phyloP scores from a whole-genome alignment of 37 sponge, comb jelly and placozoan species.

The Theonella swinhoei region DNA sequence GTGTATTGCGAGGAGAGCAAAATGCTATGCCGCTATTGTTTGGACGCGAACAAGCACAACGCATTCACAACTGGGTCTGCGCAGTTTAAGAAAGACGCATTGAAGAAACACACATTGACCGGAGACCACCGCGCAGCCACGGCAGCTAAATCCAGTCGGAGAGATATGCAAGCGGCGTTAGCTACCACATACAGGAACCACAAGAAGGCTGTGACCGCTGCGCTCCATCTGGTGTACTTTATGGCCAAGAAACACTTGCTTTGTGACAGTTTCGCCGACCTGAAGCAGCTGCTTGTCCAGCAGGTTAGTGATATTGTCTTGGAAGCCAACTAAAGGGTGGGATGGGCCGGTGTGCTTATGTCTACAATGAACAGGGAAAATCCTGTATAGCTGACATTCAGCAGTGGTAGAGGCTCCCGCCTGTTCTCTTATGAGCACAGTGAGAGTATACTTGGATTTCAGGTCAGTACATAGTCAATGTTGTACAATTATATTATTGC shows the following conservation, averaged over 20 bases:
- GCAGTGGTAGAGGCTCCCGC: not conserved
- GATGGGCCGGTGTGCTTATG: no score
- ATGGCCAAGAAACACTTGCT: slow-evolving; percentile 24
- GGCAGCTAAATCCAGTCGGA: slow-evolving; percentile 11
- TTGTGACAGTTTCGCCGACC: not conserved
- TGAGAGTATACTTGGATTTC: not conserved
- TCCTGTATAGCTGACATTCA: not conserved
- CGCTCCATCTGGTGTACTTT: slow-evolving; percentile 6
- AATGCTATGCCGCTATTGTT: slow-evolving; percentile 10
- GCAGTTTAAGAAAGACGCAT: slow-evolving; percentile 21
- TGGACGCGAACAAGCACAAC: slow-evolving; percentile 11
- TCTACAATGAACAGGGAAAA: not conserved
- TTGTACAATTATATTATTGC: not conserved
- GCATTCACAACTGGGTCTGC: slow-evolving; percentile 12
- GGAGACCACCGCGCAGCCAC: not conserved
- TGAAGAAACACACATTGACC: slow-evolving; percentile 10
- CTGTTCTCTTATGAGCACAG: not conserved
- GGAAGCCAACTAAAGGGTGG: no score
- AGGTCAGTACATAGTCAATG: not conserved
- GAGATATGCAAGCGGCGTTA: slow-evolving; percentile 10
- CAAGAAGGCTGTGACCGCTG: slow-evolving; percentile 13
- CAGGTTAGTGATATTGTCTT: no score
- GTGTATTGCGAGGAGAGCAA: not conserved
- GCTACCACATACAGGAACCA: slow-evolving; percentile 5
- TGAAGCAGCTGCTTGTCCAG: slow-evolving; percentile 3